Evolutionary conservation across 2,113 vertebrate genomes (phyloP), one percentile per base, ranked within the genome.

Genomic region (Poeciliopsis turrubarensis): DNA sequence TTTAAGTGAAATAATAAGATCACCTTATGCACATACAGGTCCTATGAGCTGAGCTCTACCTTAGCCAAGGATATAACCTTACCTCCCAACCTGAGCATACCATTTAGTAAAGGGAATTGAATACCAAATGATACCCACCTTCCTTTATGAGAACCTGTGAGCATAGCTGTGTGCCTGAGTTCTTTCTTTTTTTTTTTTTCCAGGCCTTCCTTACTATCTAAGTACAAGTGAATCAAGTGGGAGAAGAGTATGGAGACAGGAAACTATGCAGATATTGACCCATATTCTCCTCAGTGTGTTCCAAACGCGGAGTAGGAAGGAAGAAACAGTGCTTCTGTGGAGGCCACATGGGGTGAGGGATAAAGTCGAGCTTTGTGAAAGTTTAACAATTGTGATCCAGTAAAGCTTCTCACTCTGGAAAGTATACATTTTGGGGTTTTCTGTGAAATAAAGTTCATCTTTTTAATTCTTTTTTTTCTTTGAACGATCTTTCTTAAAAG

Each of bases 51-150:
- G 75, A 70, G 73, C 75, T 80, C 75, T 68, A 73, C 78, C 79
- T 37, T 47, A 81, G 75, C 80, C 86, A 81, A 91, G 86, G 81
- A 85, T 87, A 69, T 81, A 88, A 84, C 84, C 83, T 57, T 79
- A 73, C 73, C 72, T 15, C 14, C 60, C 71, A 75, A 76, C 79
- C 80, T 83, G 77, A 91, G 83, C 84, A 66, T 82, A 88, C 86
- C 72, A 84, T 92, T 92, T 79, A 88, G 77, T 78, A 77, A 83
- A 80, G 75, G 78, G 73, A 89, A 90, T 76, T 86, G 84, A 92
- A 91, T 90, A 77, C 83, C 51, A 85, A 90, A 89, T 81, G 67
- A 51, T 65, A 77, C 75, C 68, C 72, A 80, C 61, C 82, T 86
- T 85, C 6, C 68, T 69, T 37, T 71, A 30, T 72, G 60, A 70